phyloP scores from a whole-genome alignment of 30 jellyfish, hydroid and myxozoan species.

The Rhopilema esculentum region DNA sequence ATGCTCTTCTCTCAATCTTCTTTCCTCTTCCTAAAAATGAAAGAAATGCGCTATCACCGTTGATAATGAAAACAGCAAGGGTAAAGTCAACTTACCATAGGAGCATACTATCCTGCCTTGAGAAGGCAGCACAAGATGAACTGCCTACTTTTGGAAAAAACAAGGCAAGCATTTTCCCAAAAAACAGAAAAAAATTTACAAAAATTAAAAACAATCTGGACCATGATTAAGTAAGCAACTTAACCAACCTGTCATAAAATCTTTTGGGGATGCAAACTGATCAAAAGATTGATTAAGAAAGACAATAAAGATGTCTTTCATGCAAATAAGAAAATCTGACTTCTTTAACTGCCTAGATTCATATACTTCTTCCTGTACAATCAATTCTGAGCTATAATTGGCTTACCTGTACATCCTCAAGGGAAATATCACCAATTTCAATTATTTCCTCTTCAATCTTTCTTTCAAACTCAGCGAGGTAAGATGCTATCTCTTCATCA shows the following conservation, averaged over 20 bases:
- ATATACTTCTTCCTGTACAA: no score
- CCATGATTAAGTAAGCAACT: no score
- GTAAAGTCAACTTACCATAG: no score
- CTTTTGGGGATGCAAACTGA: no score
- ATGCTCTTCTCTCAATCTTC: conserved; percentile 93
- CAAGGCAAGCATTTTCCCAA: background rate
- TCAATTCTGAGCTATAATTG: background rate
- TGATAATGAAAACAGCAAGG: no score
- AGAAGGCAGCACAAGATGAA: no score
- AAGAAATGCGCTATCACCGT: no score
- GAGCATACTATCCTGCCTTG: no score
- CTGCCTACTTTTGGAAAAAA: background rate
- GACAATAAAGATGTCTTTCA: background rate
- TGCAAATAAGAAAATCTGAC: background rate
- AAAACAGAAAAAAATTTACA: background rate
- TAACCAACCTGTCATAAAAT: no score
- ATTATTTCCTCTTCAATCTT: conserved; percentile 86
- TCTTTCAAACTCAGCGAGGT: conserved; percentile 87
- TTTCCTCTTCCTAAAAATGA: conserved; percentile 85
- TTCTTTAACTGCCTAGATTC: background rate
- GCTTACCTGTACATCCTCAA: conserved; percentile 93
- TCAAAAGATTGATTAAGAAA: background rate
- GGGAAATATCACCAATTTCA: conserved; percentile 86
- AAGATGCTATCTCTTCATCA: conserved; percentile 89
- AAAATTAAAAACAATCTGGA: no score